Percentiles rank a stretch among this genome's conserved stretches.
These are phyloP conservation scores for Serranus cabrilla DNA, from an alignment of 2,797 vertebrate species.

Conservation along the genomic window DNA sequence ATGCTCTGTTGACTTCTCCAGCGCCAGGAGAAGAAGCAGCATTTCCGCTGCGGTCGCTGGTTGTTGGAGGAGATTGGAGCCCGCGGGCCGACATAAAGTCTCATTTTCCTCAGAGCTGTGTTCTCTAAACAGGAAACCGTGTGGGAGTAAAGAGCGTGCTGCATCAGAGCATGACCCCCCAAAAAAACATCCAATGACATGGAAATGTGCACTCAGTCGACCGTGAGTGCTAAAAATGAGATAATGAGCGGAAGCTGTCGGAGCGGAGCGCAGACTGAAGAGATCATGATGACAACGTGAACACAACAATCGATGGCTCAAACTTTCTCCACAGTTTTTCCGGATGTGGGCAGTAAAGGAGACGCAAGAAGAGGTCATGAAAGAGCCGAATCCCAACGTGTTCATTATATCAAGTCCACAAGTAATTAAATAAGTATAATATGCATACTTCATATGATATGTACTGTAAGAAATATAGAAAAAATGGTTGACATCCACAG, in stretches of 20 bases:
- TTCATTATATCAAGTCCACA: no score
- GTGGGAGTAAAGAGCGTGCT: slow-evolving; percentile 48
- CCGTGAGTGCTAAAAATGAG: slow-evolving; percentile 44
- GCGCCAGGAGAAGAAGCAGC: slow-evolving; percentile 32
- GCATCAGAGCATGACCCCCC: slow-evolving; percentile 25
- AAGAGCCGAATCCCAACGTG: neutral
- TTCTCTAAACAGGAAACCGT: slow-evolving; percentile 65
- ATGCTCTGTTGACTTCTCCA: slow-evolving; percentile 44
- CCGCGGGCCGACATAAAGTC: slow-evolving; percentile 30
- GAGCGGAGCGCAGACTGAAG: slow-evolving; percentile 13
- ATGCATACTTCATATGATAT: neutral
- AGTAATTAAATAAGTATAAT: no score
- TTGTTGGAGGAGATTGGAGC: slow-evolving; percentile 35
- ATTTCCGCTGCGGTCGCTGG: slow-evolving; percentile 21
- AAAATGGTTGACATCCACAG: neutral
- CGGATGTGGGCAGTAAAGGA: slow-evolving; percentile 18
- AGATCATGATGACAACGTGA: slow-evolving; percentile 14
- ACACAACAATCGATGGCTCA: slow-evolving; percentile 24
- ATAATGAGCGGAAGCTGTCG: slow-evolving; percentile 60
- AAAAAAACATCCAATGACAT: slow-evolving; percentile 47
- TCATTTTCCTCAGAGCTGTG: slow-evolving; percentile 50
- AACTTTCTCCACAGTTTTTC: slow-evolving; percentile 5
- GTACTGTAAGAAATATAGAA: neutral
- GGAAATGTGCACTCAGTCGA: slow-evolving; percentile 57
- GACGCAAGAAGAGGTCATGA: neutral